Base-by-base conservation (phyloP, 2,113 vertebrate species). In the Labrus mixtus region DNA sequence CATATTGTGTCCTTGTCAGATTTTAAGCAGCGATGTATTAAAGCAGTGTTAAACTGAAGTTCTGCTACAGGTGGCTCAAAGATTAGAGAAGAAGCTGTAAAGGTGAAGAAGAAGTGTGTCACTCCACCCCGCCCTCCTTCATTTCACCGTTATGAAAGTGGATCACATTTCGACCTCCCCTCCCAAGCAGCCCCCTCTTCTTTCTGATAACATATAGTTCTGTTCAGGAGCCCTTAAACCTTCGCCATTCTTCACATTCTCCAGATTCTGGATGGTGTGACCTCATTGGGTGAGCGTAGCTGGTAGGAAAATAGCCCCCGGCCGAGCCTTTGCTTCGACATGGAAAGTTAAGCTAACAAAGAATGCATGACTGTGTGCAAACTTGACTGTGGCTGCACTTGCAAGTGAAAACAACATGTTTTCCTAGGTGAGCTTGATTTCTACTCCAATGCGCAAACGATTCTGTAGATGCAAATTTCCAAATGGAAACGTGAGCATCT, bases 281-380 rank as follows among this genome's bases (percentile, higher is more conserved):
- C 89, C 89, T 93, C 93, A 93, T 90, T 92, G 91, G 87, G 76
- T 81, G 83, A 91, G 84, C 23, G 55, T 81, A 85, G 89, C 77
- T 64, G 66, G 81, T 84, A 79, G 85, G 87, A 92, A 93, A 92
- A 93, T 81, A 79, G 86, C 89, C 88, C 76, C 64, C 76, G 87
- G 89, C 81, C 4, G 69, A 90, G 84, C 74, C 83, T 89, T 87
- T 91, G 90, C 87, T 93, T 86, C 78, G 63, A 93, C 91, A 90
- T 87, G 91, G 91, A 92, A 90, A 90, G 74, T 88, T 85, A 89
- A 87, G 87, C 81, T 87, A 86, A 78, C 84, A 83, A 93, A 91
- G 90, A 92, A 92, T 91, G 83, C 82, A 79, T 78, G 78, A 76
- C 79, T 92, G 71, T 77, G 86, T 85, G 83, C 81, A 90, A 90